Evolutionary conservation across 2,888 invertebrate genomes (phyloP).

Genomic region (Xiphydria camelus): DNA sequence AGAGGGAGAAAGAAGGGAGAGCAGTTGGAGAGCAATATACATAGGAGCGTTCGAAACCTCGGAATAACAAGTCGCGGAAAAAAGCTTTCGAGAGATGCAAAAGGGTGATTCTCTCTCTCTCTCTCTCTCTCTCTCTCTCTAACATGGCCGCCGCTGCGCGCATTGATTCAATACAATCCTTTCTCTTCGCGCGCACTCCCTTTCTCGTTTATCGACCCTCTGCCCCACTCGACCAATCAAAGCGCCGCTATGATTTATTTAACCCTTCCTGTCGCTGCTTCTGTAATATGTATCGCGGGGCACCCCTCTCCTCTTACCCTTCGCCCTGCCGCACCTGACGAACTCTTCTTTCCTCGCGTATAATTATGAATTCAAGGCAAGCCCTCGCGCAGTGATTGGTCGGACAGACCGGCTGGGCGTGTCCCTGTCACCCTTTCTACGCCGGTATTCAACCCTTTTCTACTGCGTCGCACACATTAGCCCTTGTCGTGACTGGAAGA

Average conservation of each 20-base stretch:
- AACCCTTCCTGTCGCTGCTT: slow-evolving; percentile 39
- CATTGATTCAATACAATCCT: slow-evolving; percentile 23
- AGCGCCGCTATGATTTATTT: slow-evolving; percentile 40
- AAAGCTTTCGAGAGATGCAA: not conserved
- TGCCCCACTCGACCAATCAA: slow-evolving; percentile 37
- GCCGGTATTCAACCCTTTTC: slow-evolving; percentile 38
- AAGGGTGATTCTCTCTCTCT: slow-evolving; percentile 6
- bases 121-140: too few relatives aligned
- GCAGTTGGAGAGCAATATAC: not conserved
- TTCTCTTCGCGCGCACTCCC: slow-evolving; percentile 9
- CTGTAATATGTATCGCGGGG: not conserved
- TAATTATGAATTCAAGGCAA: slow-evolving; percentile 43
- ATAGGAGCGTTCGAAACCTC: not conserved
- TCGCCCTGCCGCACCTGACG: slow-evolving; percentile 37
- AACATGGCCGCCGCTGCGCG: slow-evolving; percentile 28
- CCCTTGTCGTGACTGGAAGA: too few relatives aligned
- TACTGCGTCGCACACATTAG: too few relatives aligned
- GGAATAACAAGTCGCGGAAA: not conserved
- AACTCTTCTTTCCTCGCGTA: too few relatives aligned
- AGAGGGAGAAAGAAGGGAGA: not conserved
- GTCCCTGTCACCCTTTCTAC: slow-evolving; percentile 19
- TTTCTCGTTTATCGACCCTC: slow-evolving; percentile 34
- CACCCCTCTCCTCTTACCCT: slow-evolving; percentile 26
- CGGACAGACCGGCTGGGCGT: slow-evolving; percentile 37
- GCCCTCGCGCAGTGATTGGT: slow-evolving; percentile 41